Percentiles rank a stretch among this genome's conserved stretches.
Conservation (phyloP, 2,888 invertebrate genomes). For the Prosopocoilus inquinatus region DNA sequence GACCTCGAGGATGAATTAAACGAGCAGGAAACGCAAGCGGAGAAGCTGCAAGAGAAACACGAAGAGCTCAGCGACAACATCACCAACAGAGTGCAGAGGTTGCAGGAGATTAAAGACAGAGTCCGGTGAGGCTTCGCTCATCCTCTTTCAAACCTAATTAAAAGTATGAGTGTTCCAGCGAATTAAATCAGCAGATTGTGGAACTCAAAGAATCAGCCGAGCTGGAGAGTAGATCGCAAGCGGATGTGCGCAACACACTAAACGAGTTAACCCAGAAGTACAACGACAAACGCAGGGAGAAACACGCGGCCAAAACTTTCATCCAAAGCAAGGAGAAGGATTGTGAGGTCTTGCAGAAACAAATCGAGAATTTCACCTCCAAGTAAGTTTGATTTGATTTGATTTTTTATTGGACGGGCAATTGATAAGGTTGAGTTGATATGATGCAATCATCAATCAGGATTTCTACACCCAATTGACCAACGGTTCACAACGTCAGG, state of each 20-base stretch:
- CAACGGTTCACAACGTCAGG: too few species aligned
- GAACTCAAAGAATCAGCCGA: conserved; percentile 48
- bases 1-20: conserved; percentile 22
- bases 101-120: conserved; percentile 46
- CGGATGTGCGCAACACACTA: conserved; percentile 41
- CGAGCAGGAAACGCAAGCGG: conserved; percentile 13
- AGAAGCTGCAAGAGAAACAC: conserved; percentile 10
- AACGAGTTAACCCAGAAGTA: conserved; percentile 47
- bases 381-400: conserved; percentile 34
- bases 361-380: conserved; percentile 45
- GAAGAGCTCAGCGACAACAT: conserved; percentile 42
- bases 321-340: conserved; percentile 40
- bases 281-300: conserved; percentile 43
- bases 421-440: too few species aligned
- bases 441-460: too few species aligned
- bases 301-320: conserved; percentile 41
- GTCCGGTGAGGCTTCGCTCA: conserved; percentile 49
- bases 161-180: conserved; percentile 23
- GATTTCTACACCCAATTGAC: too few species aligned
- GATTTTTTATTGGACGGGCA: too few species aligned
- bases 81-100: conserved; percentile 46
- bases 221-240: conserved; percentile 42
- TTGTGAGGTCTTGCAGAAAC: conserved; percentile 49
- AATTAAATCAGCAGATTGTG: conserved; percentile 33
- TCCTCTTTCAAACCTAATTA: not conserved